Conservation (phyloP, 2,888 invertebrate species). For the Volucella zonaria region DNA sequence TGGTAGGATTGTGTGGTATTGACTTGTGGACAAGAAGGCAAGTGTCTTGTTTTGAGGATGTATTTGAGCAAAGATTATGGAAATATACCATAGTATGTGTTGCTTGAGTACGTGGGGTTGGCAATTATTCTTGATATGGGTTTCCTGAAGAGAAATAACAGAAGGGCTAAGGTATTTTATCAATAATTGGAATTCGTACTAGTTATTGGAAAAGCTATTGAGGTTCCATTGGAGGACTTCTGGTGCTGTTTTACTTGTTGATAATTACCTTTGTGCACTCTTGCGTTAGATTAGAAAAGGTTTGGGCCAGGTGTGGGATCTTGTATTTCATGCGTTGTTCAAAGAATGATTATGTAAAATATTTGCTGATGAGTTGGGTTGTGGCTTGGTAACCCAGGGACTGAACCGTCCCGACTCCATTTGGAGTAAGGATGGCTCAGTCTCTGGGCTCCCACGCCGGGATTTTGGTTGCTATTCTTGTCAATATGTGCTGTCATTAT, state of each 20-base stretch:
- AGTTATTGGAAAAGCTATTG: conserved; percentile 1
- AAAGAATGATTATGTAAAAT: too few species aligned
- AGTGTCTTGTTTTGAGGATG: conserved; percentile 43
- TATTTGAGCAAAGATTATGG: conserved; percentile 29
- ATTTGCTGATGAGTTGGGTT: not conserved
- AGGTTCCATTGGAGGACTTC: conserved; percentile 13
- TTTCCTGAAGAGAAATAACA: conserved; percentile 69
- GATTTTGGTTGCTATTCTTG: too few species aligned
- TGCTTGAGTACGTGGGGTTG: conserved; percentile 4
- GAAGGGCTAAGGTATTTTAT: conserved; percentile 32
- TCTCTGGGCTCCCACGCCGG: too few species aligned
- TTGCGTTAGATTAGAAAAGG: conserved; percentile 7
- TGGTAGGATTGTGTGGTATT: conserved; percentile 41
- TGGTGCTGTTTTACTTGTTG: not conserved
- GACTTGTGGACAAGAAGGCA: conserved; percentile 46
- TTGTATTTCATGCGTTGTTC: conserved; percentile 9
- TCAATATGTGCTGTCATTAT: too few species aligned
- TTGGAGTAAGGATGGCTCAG: too few species aligned
- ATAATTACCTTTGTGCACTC: not conserved
- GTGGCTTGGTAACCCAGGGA: not conserved
- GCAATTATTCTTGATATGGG: conserved; percentile 25
- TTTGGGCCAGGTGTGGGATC: not conserved
- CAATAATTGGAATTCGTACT: conserved; percentile 1
- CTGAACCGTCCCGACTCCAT: not conserved
- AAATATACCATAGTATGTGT: conserved; percentile 46